These are phyloP conservation scores for Anagrus nilaparvatae DNA, from an alignment of 1,140 invertebrate species.

Conservation along the genomic window DNA sequence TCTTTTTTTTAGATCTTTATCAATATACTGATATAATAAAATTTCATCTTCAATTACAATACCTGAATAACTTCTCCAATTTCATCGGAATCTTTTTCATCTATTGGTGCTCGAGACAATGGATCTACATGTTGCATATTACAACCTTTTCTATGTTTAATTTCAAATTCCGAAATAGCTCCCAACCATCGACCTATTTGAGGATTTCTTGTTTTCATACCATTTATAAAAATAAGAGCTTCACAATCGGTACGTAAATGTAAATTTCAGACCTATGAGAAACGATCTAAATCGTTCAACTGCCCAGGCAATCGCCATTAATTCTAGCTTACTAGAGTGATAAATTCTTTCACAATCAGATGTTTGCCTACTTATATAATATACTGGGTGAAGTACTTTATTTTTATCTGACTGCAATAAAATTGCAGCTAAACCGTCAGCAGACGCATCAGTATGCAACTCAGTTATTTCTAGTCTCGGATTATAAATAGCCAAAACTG, in stretches of 20 bases:
- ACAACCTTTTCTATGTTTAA: conserved; percentile 10
- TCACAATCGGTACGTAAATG: conserved; percentile 9
- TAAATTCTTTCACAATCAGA: conserved; percentile 15
- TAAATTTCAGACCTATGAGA: conserved; percentile 11
- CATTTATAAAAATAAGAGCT: conserved; percentile 1
- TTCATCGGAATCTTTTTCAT: not conserved
- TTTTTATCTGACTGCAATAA: conserved; percentile 14
- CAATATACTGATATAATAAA: conserved; percentile 1
- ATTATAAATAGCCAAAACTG: conserved; percentile 21
- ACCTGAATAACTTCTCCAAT: not conserved
- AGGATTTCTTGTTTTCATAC: conserved; percentile 1
- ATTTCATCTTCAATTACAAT: conserved; percentile 1
- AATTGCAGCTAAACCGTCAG: conserved; percentile 17
- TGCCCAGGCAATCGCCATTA: conserved; percentile 10
- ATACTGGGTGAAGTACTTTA: conserved; percentile 4
- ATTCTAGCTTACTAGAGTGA: conserved; percentile 19
- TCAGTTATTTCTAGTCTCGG: conserved; percentile 19
- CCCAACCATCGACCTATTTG: conserved; percentile 3
- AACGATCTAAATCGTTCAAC: conserved; percentile 10
- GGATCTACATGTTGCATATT: conserved; percentile 31
- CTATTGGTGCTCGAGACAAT: conserved; percentile 23
- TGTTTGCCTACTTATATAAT: conserved; percentile 12
- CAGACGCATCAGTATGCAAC: conserved; percentile 25
- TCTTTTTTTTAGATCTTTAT: conserved; percentile 5
- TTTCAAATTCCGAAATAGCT: not conserved